Base-by-base conservation (phyloP, 64 coral and sea anemone species). In the Actinia tenebrosa region DNA sequence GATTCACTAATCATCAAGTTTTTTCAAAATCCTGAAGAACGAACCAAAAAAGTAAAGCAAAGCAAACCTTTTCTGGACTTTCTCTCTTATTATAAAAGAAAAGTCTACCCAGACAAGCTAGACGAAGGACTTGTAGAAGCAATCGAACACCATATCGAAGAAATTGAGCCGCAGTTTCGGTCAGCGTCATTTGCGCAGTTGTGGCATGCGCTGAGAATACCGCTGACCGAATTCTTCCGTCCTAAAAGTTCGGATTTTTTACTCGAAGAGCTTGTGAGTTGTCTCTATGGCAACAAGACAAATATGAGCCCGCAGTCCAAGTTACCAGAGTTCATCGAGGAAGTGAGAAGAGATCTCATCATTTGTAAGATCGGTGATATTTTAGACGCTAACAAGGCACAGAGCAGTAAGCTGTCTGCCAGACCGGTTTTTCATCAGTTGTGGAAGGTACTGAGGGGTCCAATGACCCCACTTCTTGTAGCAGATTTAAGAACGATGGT, bases 81-180 rank as follows among this genome's bases (percentile, higher is more conserved):
- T 68, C 87, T 90, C 7, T 84, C 79, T 18, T 68, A 90, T 20
- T 90, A 88, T 58, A 78, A 93, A 26, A 84, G 81, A 47, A 78
- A 92, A 62, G 59, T 86, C 62, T 83, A 88, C 53, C 80, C 80
- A 69, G 86, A 46, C 27, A 61, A 83, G 52, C 22, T 96, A 16
- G 88, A 90, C 16, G 84, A 90, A 78, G 85, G 64, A 8, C 84
- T 97, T 11, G 85, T 84, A 1, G n/a, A 80, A 68, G 88, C 83
- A 16, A 80, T 97, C 16, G 91, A 90, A 60, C 59, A 87, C 53
- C 94, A 97, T 42, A 97, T 97, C 23, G 94, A 97, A 88, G 91
- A 60, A 11, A 97, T 97, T 83, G 94, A 97, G 71, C 94, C 94
- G 22, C 85, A 97, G 59, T 97, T 97, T 79, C 86, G 81, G 69